phyloP scores from a whole-genome alignment of 2,888 invertebrate genomes.

The Acronicta alni region DNA sequence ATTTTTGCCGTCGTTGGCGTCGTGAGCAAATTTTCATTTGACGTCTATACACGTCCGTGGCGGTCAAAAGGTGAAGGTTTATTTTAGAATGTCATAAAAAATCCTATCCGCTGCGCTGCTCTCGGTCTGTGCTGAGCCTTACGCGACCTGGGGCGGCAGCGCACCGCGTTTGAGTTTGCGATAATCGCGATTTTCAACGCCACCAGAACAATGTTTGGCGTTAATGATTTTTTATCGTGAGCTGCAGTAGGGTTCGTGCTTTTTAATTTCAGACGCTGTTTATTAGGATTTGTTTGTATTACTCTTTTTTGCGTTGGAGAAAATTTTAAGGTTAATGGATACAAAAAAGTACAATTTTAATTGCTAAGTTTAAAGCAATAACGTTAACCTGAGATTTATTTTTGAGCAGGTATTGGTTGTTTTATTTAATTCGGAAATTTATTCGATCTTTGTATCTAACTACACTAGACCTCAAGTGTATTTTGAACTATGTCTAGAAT shows the following conservation, averaged over 20 bases:
- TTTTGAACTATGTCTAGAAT: too few species aligned
- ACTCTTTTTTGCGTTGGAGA: constrained; percentile 13
- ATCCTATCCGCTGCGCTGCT: too few species aligned
- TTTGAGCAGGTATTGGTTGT: too few species aligned
- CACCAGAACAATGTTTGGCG: constrained; percentile 57
- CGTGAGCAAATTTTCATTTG: too few species aligned
- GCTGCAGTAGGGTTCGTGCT: constrained; percentile 37
- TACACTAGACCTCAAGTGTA: too few species aligned
- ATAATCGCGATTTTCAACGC: constrained; percentile 68
- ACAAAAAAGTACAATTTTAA: neutral
- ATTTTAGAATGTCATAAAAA: too few species aligned
- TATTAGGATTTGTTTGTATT: constrained; percentile 31
- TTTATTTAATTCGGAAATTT: too few species aligned
- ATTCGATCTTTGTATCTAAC: too few species aligned
- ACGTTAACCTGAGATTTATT: neutral
- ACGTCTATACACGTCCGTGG: too few species aligned
- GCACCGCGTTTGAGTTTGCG: constrained; percentile 60
- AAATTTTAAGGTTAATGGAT: constrained; percentile 9
- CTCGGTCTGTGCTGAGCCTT: too few species aligned
- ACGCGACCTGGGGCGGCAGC: constrained; percentile 28
- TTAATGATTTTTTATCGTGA: constrained; percentile 52
- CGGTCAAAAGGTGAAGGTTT: too few species aligned
- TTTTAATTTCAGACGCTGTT: constrained; percentile 35
- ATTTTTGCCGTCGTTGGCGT: too few species aligned
- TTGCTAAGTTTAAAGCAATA: constrained; percentile 5